phyloP scores from a whole-genome alignment of 2,113 vertebrate genomes.

The Mus musculus region DNA sequence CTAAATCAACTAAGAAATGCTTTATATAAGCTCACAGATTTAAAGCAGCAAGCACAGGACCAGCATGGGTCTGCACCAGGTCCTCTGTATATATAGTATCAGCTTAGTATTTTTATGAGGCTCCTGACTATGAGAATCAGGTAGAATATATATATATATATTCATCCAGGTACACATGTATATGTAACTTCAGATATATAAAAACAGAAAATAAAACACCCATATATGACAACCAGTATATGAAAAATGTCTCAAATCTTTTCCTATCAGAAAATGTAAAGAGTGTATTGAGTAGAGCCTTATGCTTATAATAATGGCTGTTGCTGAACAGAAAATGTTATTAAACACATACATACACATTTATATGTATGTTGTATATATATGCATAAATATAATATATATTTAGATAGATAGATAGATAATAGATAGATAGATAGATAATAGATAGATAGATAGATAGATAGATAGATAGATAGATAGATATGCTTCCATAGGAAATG shows the following conservation, averaged over 20 bases:
- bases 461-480: neutral
- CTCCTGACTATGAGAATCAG: neutral
- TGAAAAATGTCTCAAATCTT: neutral
- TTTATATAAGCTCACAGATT: neutral
- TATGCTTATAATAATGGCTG: neutral
- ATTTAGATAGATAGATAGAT: neutral
- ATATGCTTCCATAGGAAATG: neutral
- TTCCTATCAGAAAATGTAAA: neutral
- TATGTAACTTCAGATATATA: neutral
- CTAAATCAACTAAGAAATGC: neutral
- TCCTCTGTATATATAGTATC: neutral
- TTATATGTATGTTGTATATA: neutral
- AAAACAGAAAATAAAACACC: neutral
- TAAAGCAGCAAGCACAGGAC: neutral
- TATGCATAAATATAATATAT: no score
- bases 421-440: no score
- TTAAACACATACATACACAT: neutral
- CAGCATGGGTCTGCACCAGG: neutral
- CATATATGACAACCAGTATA: neutral
- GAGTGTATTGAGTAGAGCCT: neutral
- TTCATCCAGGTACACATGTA: neutral
- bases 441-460: neutral
- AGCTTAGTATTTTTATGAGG: neutral
- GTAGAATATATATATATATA: neutral
- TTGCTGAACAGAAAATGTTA: neutral